Evolutionary conservation across 2,888 invertebrate species (phyloP).

Genomic region (Cheilosia vulpina): DNA sequence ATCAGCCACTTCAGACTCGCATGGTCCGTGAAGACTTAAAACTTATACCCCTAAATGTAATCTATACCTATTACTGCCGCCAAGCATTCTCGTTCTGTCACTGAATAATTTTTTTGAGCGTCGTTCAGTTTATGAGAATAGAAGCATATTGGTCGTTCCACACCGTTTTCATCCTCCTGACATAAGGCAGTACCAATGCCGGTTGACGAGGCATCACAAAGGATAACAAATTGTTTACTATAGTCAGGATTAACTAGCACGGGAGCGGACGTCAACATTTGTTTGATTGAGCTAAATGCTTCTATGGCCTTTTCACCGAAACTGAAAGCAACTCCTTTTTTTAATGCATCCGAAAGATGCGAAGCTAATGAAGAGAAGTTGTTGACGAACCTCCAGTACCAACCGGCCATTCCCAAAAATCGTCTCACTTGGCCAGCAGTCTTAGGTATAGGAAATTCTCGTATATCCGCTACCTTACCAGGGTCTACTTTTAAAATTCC

Average conservation of each 20-base stretch:
- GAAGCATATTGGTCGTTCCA: constrained; percentile 10
- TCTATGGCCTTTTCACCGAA: not conserved
- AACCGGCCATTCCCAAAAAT: constrained; percentile 24
- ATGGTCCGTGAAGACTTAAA: constrained; percentile 1
- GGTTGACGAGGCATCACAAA: not conserved
- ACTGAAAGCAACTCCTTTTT: not conserved
- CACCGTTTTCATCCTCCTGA: constrained; percentile 6
- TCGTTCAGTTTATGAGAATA: constrained; percentile 22
- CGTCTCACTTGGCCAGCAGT: constrained; percentile 2
- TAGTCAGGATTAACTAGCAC: not conserved
- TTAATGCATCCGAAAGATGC: not conserved
- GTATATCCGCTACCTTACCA: not conserved
- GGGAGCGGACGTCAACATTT: not conserved
- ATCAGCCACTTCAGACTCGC: constrained; percentile 3
- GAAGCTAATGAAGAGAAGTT: not conserved
- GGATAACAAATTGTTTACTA: not conserved
- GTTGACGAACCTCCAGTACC: constrained; percentile 6
- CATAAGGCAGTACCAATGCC: constrained; percentile 23
- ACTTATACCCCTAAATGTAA: not conserved
- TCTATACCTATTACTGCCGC: constrained; percentile 8
- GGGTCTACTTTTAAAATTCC: not conserved
- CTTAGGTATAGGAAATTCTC: constrained; percentile 1
- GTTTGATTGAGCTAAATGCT: not conserved
- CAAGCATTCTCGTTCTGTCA: constrained; percentile 21
- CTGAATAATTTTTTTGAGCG: constrained; percentile 12